Evolutionary conservation across 23 tunicate species (phyloP).

Genomic region (Diplosoma virens): DNA sequence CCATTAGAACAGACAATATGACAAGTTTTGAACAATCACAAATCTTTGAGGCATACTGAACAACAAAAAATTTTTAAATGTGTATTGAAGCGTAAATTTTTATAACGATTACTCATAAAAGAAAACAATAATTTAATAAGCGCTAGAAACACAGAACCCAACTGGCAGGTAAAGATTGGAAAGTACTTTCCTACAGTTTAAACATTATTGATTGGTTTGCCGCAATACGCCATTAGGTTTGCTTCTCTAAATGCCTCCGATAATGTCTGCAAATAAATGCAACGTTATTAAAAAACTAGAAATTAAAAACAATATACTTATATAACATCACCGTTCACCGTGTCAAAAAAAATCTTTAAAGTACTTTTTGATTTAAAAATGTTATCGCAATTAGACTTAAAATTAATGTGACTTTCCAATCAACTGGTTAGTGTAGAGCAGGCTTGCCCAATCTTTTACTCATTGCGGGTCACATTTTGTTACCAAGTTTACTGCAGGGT

Average conservation of each 20-base stretch:
- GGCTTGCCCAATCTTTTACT: too few relatives aligned
- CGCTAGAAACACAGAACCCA: not conserved
- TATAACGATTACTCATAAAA: not conserved
- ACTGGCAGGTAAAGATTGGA: not conserved
- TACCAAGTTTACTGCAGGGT: too few relatives aligned
- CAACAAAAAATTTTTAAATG: not conserved
- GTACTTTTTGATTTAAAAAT: too few relatives aligned
- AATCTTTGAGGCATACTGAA: not conserved
- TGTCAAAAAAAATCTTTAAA: too few relatives aligned
- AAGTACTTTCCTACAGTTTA: not conserved
- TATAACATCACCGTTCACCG: too few relatives aligned
- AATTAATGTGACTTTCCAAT: too few relatives aligned
- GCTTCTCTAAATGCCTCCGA: conserved; percentile 97
- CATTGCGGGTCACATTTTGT: too few relatives aligned
- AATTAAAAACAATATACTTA: too few relatives aligned
- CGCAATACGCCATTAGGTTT: conserved; percentile 85
- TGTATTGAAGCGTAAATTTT: not conserved
- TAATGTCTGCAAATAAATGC: conserved; percentile 69
- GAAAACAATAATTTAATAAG: not conserved
- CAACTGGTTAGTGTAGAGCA: too few relatives aligned
- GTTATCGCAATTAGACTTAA: too few relatives aligned
- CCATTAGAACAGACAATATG: too few relatives aligned
- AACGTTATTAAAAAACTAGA: too few relatives aligned
- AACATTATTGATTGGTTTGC: conserved; percentile 84
- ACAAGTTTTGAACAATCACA: not conserved